Evolutionary conservation across 2,113 vertebrate species (phyloP).

Genomic region (Platichthys stellatus): DNA sequence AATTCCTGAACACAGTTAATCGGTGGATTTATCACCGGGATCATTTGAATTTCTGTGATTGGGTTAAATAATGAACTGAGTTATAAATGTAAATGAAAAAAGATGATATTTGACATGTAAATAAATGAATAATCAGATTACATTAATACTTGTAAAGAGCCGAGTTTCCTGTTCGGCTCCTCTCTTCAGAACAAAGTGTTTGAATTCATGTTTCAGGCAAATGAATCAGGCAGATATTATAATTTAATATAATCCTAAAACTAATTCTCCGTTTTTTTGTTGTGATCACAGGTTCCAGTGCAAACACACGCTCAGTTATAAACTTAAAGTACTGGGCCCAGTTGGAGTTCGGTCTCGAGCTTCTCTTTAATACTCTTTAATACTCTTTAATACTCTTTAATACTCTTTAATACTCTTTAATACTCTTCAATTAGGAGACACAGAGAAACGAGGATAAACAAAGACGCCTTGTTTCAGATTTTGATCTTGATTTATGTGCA

Average conservation of each 20-base stretch:
- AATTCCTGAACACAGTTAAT: background rate
- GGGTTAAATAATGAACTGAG: background rate
- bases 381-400: too few species aligned
- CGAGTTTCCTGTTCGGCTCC: too few species aligned
- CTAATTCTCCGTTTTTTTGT: background rate
- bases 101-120: too few species aligned
- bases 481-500: slow-evolving; percentile 72
- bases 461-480: slow-evolving; percentile 70
- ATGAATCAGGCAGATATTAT: too few species aligned
- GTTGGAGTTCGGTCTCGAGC: slow-evolving; percentile 6
- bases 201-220: too few species aligned
- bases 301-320: too few species aligned
- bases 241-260: too few species aligned
- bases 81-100: background rate
- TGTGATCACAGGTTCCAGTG: background rate
- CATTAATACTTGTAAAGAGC: too few species aligned
- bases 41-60: background rate
- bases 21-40: background rate
- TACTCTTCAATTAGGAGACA: slow-evolving; percentile 14
- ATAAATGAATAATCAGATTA: too few species aligned
- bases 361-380: background rate
- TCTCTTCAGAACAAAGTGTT: too few species aligned
- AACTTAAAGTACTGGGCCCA: background rate
- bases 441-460: slow-evolving; percentile 19
- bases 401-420: too few species aligned